Percentiles rank a stretch among this genome's conserved stretches.
phyloP scores from a whole-genome alignment of 2,888 invertebrate genomes.

The Agelastica alni region DNA sequence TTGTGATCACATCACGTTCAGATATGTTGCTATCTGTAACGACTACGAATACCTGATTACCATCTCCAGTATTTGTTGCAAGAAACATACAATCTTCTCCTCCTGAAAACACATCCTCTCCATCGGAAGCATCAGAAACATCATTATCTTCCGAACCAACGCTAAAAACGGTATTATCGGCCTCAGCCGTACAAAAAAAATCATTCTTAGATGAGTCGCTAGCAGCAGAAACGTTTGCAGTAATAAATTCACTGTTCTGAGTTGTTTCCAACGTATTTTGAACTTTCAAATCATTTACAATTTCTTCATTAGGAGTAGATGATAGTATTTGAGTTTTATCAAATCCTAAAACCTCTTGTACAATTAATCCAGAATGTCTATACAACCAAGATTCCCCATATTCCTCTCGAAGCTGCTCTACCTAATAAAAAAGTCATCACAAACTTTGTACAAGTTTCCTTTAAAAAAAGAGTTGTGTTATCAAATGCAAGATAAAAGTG shows the following conservation, averaged over 20 bases:
- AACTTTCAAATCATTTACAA: conserved; percentile 17
- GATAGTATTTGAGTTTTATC: conserved; percentile 45
- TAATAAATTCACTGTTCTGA: conserved; percentile 18
- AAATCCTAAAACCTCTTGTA: conserved; percentile 63
- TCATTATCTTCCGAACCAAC: conserved; percentile 14
- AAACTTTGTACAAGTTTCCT: no score
- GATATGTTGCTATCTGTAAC: conserved; percentile 51
- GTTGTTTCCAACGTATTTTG: conserved; percentile 11
- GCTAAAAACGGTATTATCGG: conserved; percentile 1
- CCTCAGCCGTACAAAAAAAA: conserved; percentile 7
- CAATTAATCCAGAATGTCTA: conserved; percentile 49
- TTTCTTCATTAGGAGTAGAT: conserved; percentile 33
- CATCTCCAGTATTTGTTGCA: conserved; percentile 47
- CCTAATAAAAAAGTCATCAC: no score
- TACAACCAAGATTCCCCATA: conserved; percentile 68
- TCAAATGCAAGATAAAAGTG: neutral
- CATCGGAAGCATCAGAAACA: conserved; percentile 37
- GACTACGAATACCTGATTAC: conserved; percentile 51
- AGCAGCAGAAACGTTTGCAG: conserved; percentile 9
- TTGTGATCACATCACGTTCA: conserved; percentile 50
- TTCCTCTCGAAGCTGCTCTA: conserved; percentile 60
- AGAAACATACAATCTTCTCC: conserved; percentile 53
- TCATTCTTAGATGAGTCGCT: conserved; percentile 13
- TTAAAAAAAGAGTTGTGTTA: neutral
- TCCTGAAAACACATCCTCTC: conserved; percentile 47